Evolutionary conservation across 2,797 vertebrate species (phyloP).

Genomic region (Adrianichthys oophorus): DNA sequence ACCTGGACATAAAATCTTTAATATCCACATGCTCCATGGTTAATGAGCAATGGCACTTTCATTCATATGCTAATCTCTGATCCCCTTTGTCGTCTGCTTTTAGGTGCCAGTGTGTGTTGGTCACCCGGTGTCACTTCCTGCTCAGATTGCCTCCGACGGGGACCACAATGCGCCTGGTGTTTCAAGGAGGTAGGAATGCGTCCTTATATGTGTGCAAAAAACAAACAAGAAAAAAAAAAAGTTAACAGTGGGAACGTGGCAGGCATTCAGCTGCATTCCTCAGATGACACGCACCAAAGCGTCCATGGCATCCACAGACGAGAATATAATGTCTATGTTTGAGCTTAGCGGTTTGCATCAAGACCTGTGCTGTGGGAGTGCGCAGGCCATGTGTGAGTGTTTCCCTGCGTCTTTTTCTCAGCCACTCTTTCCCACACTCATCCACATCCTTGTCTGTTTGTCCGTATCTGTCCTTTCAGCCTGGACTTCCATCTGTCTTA

Average conservation of each 20-base stretch:
- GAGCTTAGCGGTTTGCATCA: slow-evolving; percentile 34
- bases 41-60: slow-evolving; percentile 1
- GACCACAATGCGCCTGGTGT: slow-evolving; percentile 96
- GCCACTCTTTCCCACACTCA: slow-evolving; percentile 29
- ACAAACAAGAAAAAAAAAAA: slow-evolving; percentile 4
- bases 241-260: slow-evolving; percentile 19
- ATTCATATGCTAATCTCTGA: slow-evolving; percentile 43
- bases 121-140: slow-evolving; percentile 83
- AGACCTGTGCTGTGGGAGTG: slow-evolving; percentile 25
- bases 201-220: slow-evolving; percentile 13
- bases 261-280: slow-evolving; percentile 49
- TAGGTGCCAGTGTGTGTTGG: slow-evolving; percentile 86
- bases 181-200: slow-evolving; percentile 86
- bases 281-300: slow-evolving; percentile 50
- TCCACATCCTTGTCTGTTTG: slow-evolving; percentile 27
- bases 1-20: slow-evolving; percentile 35
- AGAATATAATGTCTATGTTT: slow-evolving; percentile 58
- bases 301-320: slow-evolving; percentile 53
- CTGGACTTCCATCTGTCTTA: slow-evolving; percentile 27
- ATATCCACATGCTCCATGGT: slow-evolving; percentile 9
- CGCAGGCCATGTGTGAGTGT: slow-evolving; percentile 34
- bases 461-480: slow-evolving; percentile 34
- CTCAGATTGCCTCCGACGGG: slow-evolving; percentile 85
- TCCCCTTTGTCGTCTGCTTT: slow-evolving; percentile 42
- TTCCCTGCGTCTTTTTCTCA: slow-evolving; percentile 37